Conservation (phyloP, 1,140 invertebrate genomes). For the Babylonia areolata region DNA sequence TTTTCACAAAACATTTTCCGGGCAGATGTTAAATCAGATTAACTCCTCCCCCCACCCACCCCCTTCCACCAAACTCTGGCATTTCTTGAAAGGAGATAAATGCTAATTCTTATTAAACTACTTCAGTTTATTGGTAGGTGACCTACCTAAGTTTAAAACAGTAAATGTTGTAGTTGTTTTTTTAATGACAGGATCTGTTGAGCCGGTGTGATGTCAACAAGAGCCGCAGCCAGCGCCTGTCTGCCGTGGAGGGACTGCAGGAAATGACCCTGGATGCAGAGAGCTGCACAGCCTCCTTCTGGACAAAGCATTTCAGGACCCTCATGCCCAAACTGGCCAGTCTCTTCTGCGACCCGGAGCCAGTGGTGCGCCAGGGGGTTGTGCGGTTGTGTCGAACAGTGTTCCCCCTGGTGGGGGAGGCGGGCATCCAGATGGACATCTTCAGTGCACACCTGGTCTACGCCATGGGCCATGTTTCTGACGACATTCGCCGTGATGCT, state of each 20-base stretch:
- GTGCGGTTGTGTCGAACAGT: conserved; percentile 2
- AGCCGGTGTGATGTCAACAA: conserved; percentile 3
- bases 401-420: background rate
- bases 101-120: no score
- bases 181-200: background rate
- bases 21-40: no score
- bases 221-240: background rate
- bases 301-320: background rate
- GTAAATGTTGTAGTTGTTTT: no score
- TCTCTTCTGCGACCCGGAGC: conserved; percentile 14
- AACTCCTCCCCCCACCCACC: no score
- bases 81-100: no score
- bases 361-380: conserved; percentile 13
- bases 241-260: background rate
- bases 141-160: no score
- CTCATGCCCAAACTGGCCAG: conserved; percentile 7
- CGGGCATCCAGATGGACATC: background rate
- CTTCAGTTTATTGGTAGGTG: no score
- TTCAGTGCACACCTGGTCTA: conserved; percentile 12
- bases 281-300: background rate
- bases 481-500: conserved; percentile 4
- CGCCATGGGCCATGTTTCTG: conserved; percentile 6
- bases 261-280: background rate
- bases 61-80: no score
- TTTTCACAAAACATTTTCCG: no score